Percentiles rank a stretch among this genome's conserved stretches.
These are phyloP conservation scores for Musca domestica DNA, from an alignment of 1,140 invertebrate species.

Conservation along the genomic window DNA sequence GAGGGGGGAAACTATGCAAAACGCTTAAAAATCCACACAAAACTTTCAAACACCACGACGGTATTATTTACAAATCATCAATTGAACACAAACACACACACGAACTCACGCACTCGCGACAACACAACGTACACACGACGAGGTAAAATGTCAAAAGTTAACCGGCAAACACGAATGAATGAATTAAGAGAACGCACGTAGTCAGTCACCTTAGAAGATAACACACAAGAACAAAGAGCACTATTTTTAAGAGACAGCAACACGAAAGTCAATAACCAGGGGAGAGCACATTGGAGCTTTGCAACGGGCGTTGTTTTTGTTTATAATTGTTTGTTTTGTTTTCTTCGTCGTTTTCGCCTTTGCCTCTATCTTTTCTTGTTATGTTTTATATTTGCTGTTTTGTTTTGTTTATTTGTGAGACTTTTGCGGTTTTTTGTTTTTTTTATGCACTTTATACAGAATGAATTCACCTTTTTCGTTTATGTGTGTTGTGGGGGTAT, in stretches of 20 bases:
- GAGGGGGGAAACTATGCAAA: too few relatives aligned
- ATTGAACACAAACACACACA: neutral
- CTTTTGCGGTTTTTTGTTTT: neutral
- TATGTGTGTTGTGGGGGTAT: too few relatives aligned
- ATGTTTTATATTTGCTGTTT: neutral
- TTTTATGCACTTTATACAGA: neutral
- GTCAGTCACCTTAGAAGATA: too few relatives aligned
- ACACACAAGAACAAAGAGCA: too few relatives aligned
- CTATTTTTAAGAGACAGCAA: too few relatives aligned
- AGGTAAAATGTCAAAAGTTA: conserved; percentile 18
- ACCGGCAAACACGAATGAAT: conserved; percentile 3
- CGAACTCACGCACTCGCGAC: neutral
- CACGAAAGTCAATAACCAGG: too few relatives aligned
- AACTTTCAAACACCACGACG: too few relatives aligned
- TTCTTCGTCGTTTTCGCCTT: neutral
- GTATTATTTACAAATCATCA: too few relatives aligned
- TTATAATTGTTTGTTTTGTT: neutral
- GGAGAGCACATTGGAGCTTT: neutral
- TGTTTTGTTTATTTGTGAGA: neutral
- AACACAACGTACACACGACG: neutral
- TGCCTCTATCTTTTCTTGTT: neutral
- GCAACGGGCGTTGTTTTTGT: conserved; percentile 20
- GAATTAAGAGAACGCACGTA: conserved; percentile 6
- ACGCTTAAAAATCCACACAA: too few relatives aligned
- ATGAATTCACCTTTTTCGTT: too few relatives aligned